phyloP scores from a whole-genome alignment of 2,888 invertebrate species.

The Microctonus hyperodae region DNA sequence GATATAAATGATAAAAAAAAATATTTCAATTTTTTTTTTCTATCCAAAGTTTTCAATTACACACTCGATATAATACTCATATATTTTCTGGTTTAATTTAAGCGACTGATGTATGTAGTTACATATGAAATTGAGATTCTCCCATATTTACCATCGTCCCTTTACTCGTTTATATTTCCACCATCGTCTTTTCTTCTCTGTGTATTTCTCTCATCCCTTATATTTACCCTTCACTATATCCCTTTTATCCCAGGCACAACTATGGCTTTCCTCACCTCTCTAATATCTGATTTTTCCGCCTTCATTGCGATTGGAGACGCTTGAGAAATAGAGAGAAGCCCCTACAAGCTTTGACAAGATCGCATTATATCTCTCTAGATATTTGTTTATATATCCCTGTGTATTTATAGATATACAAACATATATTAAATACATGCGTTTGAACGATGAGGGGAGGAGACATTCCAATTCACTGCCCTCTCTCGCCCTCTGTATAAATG shows the following conservation, averaged over 20 bases:
- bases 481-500: neutral
- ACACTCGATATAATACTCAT: no score
- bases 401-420: neutral
- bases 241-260: conserved; percentile 1
- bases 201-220: no score
- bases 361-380: neutral
- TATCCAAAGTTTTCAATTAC: no score
- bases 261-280: conserved; percentile 17
- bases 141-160: no score
- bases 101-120: no score
- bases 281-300: conserved; percentile 5
- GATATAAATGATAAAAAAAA: no score
- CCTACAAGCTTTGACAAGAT: neutral
- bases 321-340: conserved; percentile 11
- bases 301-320: neutral
- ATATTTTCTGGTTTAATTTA: no score
- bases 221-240: no score
- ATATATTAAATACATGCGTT: neutral
- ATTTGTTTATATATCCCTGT: neutral
- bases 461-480: conserved; percentile 14
- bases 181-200: neutral
- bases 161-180: no score
- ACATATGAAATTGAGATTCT: no score
- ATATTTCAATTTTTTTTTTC: no score
- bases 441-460: neutral